Evolutionary conservation across 2,888 invertebrate species (phyloP).

Genomic region (Dyspetes luteomarginatus): DNA sequence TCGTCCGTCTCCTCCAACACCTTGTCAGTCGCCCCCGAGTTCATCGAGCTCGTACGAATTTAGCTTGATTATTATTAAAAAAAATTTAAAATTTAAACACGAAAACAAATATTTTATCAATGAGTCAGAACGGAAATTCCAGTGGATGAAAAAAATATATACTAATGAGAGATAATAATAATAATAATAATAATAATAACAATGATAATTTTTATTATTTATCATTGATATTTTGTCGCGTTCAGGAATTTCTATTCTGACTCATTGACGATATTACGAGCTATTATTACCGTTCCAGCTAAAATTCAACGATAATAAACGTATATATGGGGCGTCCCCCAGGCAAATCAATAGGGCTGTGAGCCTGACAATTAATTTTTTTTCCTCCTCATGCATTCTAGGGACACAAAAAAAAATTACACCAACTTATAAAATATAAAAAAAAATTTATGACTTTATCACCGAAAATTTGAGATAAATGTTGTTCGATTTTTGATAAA

Average conservation of each 20-base stretch:
- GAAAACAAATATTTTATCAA: background rate
- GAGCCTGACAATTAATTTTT: background rate
- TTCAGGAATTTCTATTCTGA: too few species aligned
- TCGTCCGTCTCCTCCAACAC: constrained; percentile 16
- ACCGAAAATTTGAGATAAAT: background rate
- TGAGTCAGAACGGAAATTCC: background rate
- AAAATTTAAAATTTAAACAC: background rate
- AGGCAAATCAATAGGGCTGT: too few species aligned
- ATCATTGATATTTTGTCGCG: too few species aligned
- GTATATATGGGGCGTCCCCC: too few species aligned
- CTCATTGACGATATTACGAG: too few species aligned
- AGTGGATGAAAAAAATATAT: background rate
- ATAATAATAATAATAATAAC: background rate
- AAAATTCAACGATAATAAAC: too few species aligned
- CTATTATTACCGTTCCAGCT: too few species aligned
- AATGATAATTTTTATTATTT: background rate
- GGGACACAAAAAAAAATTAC: too few species aligned
- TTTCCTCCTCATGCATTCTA: background rate
- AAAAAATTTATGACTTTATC: background rate
- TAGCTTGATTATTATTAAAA: too few species aligned
- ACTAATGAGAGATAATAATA: background rate
- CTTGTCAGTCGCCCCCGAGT: constrained; percentile 18
- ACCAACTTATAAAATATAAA: too few species aligned
- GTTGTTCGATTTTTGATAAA: background rate
- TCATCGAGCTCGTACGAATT: constrained; percentile 14